Evolutionary conservation across 2,797 vertebrate species (phyloP).

Genomic region (Sebastes itinus): DNA sequence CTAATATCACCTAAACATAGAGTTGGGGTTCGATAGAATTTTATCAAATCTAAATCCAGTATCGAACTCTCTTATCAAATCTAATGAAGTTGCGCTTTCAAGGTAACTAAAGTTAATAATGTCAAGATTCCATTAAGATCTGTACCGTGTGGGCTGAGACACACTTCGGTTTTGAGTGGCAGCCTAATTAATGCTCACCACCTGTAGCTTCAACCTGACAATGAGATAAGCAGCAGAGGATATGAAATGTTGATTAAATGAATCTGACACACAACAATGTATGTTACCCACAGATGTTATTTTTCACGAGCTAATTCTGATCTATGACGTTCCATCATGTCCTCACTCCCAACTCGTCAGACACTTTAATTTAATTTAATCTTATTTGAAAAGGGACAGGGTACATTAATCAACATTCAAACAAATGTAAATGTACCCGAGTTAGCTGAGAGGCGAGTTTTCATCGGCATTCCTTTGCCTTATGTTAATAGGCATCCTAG

Average conservation of each 20-base stretch:
- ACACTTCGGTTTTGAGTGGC: conserved; percentile 16
- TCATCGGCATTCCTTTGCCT: neutral
- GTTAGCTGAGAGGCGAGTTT: neutral
- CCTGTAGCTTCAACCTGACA: neutral
- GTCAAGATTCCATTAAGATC: neutral
- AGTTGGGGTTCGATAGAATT: neutral
- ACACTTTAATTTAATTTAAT: neutral
- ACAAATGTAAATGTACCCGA: neutral
- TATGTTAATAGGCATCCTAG: no score
- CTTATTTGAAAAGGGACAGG: no score
- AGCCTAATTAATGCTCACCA: conserved; percentile 27
- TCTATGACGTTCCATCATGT: neutral
- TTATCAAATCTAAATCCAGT: neutral
- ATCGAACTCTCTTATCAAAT: neutral
- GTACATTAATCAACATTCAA: neutral
- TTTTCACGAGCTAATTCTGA: neutral
- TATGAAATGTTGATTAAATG: conserved; percentile 4
- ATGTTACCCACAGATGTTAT: neutral
- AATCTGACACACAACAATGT: neutral
- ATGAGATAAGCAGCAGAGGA: neutral
- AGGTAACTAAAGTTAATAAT: neutral
- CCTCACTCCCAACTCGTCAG: neutral
- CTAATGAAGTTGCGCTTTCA: neutral
- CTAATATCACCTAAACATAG: neutral
- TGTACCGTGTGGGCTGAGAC: neutral